phyloP scores from a whole-genome alignment of 2,888 invertebrate genomes.

The Lycaena phlaeas region DNA sequence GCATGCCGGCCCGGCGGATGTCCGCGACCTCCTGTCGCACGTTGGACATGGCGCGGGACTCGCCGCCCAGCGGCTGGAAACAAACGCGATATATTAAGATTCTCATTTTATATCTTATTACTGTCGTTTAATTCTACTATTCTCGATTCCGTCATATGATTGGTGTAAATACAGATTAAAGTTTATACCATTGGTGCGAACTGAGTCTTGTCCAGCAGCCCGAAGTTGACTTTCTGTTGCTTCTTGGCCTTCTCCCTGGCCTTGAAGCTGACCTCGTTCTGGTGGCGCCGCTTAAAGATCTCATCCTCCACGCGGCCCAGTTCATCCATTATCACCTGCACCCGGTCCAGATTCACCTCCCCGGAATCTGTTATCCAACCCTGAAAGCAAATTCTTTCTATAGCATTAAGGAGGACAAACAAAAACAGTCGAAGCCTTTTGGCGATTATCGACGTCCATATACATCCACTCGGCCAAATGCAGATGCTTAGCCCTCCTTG shows the following conservation, averaged over 20 bases:
- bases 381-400: constrained; percentile 62
- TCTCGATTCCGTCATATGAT: too few species aligned
- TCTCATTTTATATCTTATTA: background rate
- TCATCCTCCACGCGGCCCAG: constrained; percentile 96
- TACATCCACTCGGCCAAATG: too few species aligned
- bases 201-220: constrained; percentile 79
- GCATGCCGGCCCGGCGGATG: constrained; percentile 77
- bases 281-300: constrained; percentile 94
- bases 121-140: background rate
- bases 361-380: constrained; percentile 97
- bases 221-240: constrained; percentile 78
- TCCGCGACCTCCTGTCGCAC: constrained; percentile 84
- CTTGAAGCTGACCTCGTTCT: constrained; percentile 87
- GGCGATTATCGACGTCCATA: too few species aligned
- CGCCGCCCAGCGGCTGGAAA: constrained; percentile 73
- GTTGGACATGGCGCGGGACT: constrained; percentile 73
- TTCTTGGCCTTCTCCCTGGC: constrained; percentile 83
- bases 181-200: constrained; percentile 81
- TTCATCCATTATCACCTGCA: constrained; percentile 95
- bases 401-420: too few species aligned
- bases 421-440: too few species aligned
- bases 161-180: background rate
- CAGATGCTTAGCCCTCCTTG: too few species aligned
- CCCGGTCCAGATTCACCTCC: constrained; percentile 91
- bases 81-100: constrained; percentile 7